A percentile compares a stretch with the other conserved stretches of the same genome.
phyloP scores from a whole-genome alignment of 2,888 invertebrate genomes.

The Drosophila mettleri region DNA sequence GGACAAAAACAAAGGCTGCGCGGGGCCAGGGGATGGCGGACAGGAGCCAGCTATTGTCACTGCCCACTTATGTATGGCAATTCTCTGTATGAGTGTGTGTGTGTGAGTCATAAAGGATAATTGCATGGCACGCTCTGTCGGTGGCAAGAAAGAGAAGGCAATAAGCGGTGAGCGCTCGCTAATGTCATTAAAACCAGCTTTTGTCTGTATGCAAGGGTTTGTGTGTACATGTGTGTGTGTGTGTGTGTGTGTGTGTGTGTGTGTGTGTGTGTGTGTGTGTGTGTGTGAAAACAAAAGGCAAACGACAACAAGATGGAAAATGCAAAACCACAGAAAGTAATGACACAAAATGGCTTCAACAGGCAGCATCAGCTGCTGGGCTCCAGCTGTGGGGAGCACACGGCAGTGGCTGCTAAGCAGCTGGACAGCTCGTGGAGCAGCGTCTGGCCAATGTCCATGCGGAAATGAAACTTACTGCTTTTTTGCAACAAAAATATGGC shows the following conservation, averaged over 20 bases:
- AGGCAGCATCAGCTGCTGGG: constrained; percentile 31
- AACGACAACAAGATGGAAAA: constrained; percentile 62
- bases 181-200: constrained; percentile 66
- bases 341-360: constrained; percentile 70
- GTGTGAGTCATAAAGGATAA: constrained; percentile 57
- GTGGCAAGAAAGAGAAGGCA: constrained; percentile 15
- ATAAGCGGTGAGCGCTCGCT: constrained; percentile 36
- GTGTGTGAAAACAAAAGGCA: constrained; percentile 57
- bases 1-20: constrained; percentile 8
- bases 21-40: background rate
- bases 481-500: constrained; percentile 24
- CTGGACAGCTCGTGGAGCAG: background rate
- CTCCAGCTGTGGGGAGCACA: background rate
- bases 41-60: constrained; percentile 35
- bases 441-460: constrained; percentile 35
- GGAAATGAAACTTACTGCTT: constrained; percentile 68
- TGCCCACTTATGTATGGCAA: constrained; percentile 37
- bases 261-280: constrained; percentile 15
- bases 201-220: constrained; percentile 37
- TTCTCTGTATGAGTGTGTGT: constrained; percentile 8
- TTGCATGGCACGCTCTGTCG: constrained; percentile 47
- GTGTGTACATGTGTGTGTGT: constrained; percentile 11
- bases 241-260: constrained; percentile 21
- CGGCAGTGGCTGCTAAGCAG: background rate
- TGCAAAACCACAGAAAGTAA: constrained; percentile 76